Conservation (phyloP, 2,113 vertebrate genomes). For the Brachionichthys hirsutus region DNA sequence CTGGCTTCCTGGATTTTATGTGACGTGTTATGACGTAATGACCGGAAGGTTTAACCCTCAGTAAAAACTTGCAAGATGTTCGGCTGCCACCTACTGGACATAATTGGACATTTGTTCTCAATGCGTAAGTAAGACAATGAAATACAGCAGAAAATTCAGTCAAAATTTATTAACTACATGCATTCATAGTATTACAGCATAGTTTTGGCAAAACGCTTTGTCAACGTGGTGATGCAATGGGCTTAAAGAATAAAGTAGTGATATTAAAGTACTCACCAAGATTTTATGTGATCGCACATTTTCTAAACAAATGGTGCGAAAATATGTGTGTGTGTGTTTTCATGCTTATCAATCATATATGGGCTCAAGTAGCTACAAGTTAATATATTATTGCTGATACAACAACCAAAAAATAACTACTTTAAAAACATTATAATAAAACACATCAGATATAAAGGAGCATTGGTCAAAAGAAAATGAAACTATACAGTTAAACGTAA, state of each 20-base stretch:
- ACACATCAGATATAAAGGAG: constrained; percentile 58
- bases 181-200: constrained; percentile 70
- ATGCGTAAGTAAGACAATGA: not conserved
- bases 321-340: constrained; percentile 30
- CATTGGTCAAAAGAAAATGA: constrained; percentile 61
- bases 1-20: constrained; percentile 55
- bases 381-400: constrained; percentile 53
- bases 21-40: constrained; percentile 35
- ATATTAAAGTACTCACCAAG: constrained; percentile 42
- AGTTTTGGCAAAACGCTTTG: constrained; percentile 37
- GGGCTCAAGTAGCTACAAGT: constrained; percentile 38
- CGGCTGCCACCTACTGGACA: constrained; percentile 48
- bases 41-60: not conserved
- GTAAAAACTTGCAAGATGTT: not conserved
- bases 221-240: constrained; percentile 45
- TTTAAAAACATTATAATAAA: constrained; percentile 53
- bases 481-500: constrained; percentile 59
- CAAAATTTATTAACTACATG: constrained; percentile 72
- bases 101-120: not conserved
- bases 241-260: constrained; percentile 33
- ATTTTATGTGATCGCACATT: constrained; percentile 24
- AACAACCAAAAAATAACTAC: constrained; percentile 29
- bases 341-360: constrained; percentile 35
- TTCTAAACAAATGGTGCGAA: constrained; percentile 21
- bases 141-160: constrained; percentile 37